A percentile compares a stretch with the other conserved stretches of the same genome.
Conservation (phyloP, 2,113 vertebrate species). For the Nothoprocta pentlandii region DNA sequence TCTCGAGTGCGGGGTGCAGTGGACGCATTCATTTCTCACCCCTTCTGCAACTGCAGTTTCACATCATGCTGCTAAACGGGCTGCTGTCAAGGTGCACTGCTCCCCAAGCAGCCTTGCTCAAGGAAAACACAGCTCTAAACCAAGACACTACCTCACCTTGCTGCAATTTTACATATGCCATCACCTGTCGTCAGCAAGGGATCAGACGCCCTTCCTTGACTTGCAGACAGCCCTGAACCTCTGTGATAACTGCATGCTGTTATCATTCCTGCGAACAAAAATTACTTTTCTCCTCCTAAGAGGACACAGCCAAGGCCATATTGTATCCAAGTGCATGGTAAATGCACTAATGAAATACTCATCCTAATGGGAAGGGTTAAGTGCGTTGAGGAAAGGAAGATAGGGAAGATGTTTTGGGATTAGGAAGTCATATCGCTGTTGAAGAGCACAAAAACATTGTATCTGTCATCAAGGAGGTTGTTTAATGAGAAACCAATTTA, state of each 20-base stretch:
- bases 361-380: not conserved
- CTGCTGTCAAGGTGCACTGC: conserved; percentile 12
- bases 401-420: not conserved
- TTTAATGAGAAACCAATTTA: not conserved
- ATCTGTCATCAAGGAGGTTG: not conserved
- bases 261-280: not conserved
- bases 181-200: not conserved
- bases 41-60: conserved; percentile 1
- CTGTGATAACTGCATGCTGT: not conserved
- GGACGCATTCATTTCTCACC: accelerated
- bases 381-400: not conserved
- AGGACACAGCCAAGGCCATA: not conserved
- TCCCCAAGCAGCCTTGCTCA: not conserved
- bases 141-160: not conserved
- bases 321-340: not conserved
- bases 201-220: not conserved
- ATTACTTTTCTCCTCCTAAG: not conserved
- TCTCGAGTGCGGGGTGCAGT: not conserved
- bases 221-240: conserved; percentile 8
- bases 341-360: not conserved
- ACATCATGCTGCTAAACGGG: not conserved
- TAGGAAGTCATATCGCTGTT: not conserved
- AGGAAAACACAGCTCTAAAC: conserved; percentile 49
- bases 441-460: not conserved
- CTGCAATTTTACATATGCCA: conserved; percentile 7